A percentile compares a stretch with the other conserved stretches of the same genome.
Evolutionary conservation across 2,888 invertebrate genomes (phyloP).

Genomic region (Hydrotaea cyrtoneurina): DNA sequence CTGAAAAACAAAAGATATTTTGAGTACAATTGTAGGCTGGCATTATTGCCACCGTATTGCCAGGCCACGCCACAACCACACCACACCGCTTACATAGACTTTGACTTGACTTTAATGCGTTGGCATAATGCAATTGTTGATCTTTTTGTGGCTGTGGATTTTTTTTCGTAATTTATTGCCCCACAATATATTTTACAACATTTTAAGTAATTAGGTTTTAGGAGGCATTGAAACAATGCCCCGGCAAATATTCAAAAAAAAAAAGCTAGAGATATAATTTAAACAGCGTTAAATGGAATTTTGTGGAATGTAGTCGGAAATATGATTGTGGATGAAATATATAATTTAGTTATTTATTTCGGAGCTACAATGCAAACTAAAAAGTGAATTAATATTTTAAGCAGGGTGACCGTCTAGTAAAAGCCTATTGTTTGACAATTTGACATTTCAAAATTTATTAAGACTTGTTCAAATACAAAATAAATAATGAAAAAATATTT

Average conservation of each 20-base stretch:
- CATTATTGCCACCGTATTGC: neutral
- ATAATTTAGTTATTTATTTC: too few species aligned
- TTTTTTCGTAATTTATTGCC: neutral
- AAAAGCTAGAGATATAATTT: neutral
- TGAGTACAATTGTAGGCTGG: neutral
- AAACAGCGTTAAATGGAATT: too few species aligned
- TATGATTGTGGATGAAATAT: too few species aligned
- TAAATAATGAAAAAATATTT: too few species aligned
- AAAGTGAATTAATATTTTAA: too few species aligned
- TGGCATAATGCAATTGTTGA: neutral
- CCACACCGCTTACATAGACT: neutral
- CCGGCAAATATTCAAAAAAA: neutral
- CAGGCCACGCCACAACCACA: neutral
- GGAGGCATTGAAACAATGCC: conserved; percentile 1
- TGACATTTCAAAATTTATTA: too few species aligned
- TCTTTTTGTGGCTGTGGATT: too few species aligned
- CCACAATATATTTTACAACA: neutral
- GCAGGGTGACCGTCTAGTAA: too few species aligned
- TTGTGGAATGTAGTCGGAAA: too few species aligned
- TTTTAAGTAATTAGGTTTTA: neutral
- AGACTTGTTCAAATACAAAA: too few species aligned
- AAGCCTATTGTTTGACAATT: too few species aligned
- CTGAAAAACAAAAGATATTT: neutral
- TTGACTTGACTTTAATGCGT: neutral
- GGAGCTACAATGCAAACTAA: too few species aligned